Conservation (phyloP, 1,140 invertebrate genomes). For the Apis laboriosa region DNA sequence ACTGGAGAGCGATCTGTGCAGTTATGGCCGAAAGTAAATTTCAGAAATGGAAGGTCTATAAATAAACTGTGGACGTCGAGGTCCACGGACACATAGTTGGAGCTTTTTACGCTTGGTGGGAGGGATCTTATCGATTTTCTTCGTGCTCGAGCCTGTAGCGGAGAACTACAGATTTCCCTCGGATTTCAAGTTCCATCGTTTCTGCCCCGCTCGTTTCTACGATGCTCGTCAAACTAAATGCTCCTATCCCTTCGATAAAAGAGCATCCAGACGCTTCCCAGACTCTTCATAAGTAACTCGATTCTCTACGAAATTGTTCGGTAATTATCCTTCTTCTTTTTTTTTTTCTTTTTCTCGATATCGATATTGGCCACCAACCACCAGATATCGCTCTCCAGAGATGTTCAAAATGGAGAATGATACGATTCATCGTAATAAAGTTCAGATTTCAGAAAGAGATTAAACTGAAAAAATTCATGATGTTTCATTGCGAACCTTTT, state of each 20-base stretch:
- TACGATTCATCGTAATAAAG: too few relatives aligned
- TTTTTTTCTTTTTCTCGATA: background rate
- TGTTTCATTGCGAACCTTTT: too few relatives aligned
- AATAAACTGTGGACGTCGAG: slow-evolving; percentile 43
- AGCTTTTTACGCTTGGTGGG: slow-evolving; percentile 42
- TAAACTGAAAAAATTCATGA: too few relatives aligned
- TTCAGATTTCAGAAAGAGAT: too few relatives aligned
- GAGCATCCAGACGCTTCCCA: background rate
- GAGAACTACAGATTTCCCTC: slow-evolving; percentile 16
- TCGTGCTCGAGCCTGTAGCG: slow-evolving; percentile 33
- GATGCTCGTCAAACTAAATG: slow-evolving; percentile 5
- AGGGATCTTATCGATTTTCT: slow-evolving; percentile 54
- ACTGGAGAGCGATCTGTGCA: background rate
- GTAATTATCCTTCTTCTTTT: background rate
- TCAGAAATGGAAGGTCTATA: slow-evolving; percentile 35
- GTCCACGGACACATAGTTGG: slow-evolving; percentile 1
- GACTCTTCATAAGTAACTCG: background rate
- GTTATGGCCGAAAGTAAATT: slow-evolving; percentile 42
- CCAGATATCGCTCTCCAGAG: background rate
- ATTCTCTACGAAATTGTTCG: background rate
- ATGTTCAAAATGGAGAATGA: too few relatives aligned
- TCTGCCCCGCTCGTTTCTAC: slow-evolving; percentile 25
- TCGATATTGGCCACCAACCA: background rate
- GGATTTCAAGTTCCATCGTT: slow-evolving; percentile 41
- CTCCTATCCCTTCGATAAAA: background rate